phyloP scores from a whole-genome alignment of 2,797 vertebrate genomes.

The Poecilia wingei region DNA sequence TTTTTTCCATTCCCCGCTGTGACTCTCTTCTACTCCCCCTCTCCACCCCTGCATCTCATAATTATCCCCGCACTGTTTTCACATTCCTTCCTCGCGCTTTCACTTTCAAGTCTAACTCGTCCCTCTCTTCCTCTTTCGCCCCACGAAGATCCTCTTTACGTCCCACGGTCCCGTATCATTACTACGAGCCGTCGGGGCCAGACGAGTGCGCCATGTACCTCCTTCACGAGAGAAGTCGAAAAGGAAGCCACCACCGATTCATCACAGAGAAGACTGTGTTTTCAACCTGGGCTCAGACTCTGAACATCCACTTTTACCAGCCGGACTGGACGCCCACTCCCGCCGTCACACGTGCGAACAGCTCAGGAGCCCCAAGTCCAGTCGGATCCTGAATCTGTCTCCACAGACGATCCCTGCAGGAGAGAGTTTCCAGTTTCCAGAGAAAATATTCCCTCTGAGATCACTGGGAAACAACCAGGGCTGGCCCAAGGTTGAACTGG shows the following conservation, averaged over 20 bases:
- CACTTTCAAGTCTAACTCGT: slow-evolving; percentile 53
- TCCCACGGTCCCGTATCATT: slow-evolving; percentile 92
- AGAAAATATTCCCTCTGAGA: slow-evolving; percentile 22
- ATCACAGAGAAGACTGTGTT: slow-evolving; percentile 95
- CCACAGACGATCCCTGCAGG: slow-evolving; percentile 16
- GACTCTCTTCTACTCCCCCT: slow-evolving; percentile 15
- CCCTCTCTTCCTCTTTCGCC: slow-evolving; percentile 30
- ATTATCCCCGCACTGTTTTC: slow-evolving; percentile 54
- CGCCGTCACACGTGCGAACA: slow-evolving; percentile 37
- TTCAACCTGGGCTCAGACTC: slow-evolving; percentile 90
- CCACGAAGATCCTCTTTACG: slow-evolving; percentile 82
- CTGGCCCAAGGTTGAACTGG: slow-evolving; percentile 25
- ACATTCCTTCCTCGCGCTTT: slow-evolving; percentile 68
- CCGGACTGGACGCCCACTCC: slow-evolving; percentile 84
- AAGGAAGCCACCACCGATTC: slow-evolving; percentile 93
- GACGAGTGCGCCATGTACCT: slow-evolving; percentile 95
- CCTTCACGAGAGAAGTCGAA: slow-evolving; percentile 88
- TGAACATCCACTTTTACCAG: slow-evolving; percentile 90
- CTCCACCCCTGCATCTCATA: slow-evolving; percentile 29
- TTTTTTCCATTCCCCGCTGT: slow-evolving; percentile 34
- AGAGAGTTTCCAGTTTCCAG: slow-evolving; percentile 43
- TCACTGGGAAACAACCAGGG: slow-evolving; percentile 30
- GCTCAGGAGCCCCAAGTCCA: slow-evolving; percentile 31
- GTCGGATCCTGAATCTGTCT: slow-evolving; percentile 53
- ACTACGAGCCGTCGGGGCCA: slow-evolving; percentile 89